Conservation (phyloP, 2,113 vertebrate species). For the Anser brachyrhynchus region DNA sequence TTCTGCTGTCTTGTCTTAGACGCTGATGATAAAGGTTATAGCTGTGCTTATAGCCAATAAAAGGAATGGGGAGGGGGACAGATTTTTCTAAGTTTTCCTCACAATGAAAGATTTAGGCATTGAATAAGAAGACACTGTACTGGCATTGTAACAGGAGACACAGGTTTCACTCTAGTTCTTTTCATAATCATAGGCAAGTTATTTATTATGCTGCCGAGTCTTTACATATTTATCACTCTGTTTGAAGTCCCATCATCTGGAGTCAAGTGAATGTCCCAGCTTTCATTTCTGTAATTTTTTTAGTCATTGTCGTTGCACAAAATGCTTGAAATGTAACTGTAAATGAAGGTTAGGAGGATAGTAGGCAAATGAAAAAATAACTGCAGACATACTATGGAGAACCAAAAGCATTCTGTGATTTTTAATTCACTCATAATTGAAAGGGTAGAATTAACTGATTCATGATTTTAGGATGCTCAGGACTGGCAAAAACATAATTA, state of each 20-base stretch:
- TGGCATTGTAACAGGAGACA: not conserved
- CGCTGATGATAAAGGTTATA: not conserved
- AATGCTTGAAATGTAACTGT: not conserved
- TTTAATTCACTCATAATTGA: not conserved
- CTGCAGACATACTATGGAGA: not conserved
- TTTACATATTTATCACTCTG: not conserved
- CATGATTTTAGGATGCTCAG: not conserved
- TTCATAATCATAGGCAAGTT: not conserved
- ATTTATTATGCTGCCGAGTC: not conserved
- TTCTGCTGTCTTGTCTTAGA: not conserved
- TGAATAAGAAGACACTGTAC: not conserved
- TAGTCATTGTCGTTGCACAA: not conserved
- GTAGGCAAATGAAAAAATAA: not conserved
- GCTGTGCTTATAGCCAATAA: not conserved
- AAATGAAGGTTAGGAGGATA: not conserved
- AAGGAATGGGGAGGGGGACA: not conserved
- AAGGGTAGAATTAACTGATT: not conserved
- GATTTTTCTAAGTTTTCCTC: not conserved
- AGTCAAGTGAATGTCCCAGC: not conserved
- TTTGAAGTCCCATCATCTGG: constrained; percentile 26
- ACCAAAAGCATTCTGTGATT: not conserved
- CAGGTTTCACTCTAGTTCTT: not conserved
- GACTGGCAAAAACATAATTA: not conserved
- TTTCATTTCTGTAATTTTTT: not conserved
- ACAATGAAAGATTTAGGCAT: not conserved